Evolutionary conservation across 2,797 vertebrate genomes (phyloP).

Genomic region (Macropus fuliginosus): DNA sequence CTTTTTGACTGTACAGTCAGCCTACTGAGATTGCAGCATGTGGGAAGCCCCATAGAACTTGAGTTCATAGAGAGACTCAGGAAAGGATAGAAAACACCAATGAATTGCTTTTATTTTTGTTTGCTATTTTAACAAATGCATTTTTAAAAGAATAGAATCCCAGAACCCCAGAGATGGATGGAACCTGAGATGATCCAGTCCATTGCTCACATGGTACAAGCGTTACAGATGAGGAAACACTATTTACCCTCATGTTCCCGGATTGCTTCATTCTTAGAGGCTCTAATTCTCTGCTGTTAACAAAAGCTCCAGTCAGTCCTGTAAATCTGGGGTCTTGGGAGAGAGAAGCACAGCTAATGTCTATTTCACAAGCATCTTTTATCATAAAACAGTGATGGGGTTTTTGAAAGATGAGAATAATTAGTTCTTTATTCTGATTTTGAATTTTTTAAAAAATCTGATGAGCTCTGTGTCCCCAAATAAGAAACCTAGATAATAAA

Average conservation of each 20-base stretch:
- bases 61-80: background rate
- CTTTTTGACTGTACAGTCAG: background rate
- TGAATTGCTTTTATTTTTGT: background rate
- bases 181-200: background rate
- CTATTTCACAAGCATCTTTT: background rate
- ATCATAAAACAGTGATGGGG: background rate
- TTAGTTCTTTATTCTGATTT: background rate
- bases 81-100: background rate
- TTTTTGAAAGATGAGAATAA: background rate
- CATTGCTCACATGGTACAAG: background rate
- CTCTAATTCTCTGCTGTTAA: background rate
- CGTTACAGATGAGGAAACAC: background rate
- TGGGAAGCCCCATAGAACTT: background rate
- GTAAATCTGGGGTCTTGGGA: background rate
- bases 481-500: background rate
- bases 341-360: background rate
- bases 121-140: background rate
- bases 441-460: background rate
- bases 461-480: background rate
- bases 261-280: background rate
- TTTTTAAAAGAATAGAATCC: background rate
- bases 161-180: background rate
- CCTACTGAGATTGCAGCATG: background rate
- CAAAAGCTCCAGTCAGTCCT: background rate
- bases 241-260: background rate